Base-by-base conservation (phyloP, 2,797 vertebrate species). In the Hypotaenidia okinawae region DNA sequence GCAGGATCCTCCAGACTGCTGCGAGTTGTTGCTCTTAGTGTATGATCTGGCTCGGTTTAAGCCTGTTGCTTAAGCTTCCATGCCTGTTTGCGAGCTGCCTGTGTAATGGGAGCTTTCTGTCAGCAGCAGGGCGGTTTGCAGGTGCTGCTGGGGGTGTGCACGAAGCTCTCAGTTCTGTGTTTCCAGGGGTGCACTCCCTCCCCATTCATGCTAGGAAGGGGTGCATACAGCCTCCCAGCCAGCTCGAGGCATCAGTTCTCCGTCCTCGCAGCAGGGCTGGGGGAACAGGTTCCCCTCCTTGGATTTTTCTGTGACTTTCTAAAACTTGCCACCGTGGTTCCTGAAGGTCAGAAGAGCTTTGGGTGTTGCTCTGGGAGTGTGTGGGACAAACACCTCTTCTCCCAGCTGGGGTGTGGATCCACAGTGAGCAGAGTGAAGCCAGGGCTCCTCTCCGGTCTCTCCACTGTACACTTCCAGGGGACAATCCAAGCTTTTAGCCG, bases 1-100 rank as follows among this genome's bases (percentile, higher is more conserved):
- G 76, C 92, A 64, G 83, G 62, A 84, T 74, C 73, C 87, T 87
- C 84, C 69, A 24, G 76, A n/a, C 66, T 41, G 83, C 77, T n/a
- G 24, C 30, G 4, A 28, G 28, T 6, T 17, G 52, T 21, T 58
- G 72, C 76, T 76, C 21, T 55, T 1, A 25, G 51, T 7, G 7
- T 3, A 13, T 19, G 47, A 87, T 35, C 62, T 85, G 9, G 24
- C 72, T 25, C 0, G 1, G 45, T 35, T 67, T 33, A 49, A 80
- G 61, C 41, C 63, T 52, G 35, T 67, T 62, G 83, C 86, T 77
- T 18, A 52, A 83, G 73, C 64, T 58, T 11, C 85, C 15, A 2
- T 64, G 69, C 33, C 69, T 35, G 4, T 43, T 55, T 64, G 59
- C 70, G 33, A 49, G 41, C 72, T 61, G 74, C 72, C 2, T 0